Base-by-base conservation (phyloP, 2,797 vertebrate genomes). In the Poliocrania exsul region DNA sequence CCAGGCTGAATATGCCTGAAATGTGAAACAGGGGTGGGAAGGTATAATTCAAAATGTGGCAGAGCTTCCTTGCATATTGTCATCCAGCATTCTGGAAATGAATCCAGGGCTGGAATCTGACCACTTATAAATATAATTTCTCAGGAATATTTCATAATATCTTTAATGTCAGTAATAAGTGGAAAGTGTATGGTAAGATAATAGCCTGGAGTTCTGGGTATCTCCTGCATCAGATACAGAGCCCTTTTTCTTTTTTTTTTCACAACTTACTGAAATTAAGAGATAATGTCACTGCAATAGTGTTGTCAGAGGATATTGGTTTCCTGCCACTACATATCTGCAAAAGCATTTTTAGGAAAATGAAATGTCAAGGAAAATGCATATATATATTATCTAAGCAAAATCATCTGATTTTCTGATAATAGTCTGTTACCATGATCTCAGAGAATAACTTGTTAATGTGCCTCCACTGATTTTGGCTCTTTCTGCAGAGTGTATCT, bases 291-390 rank as follows among this genome's bases (percentile, higher is more conserved):
- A 80, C 11, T 49, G 28, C 65, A 79, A 92, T 13, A n/a, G 31
- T 49, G 16, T 75, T 86, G 47, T 81, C 86, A 79, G 61, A 87
- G 49, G 47, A 91, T 92, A 92, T 58, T 50, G 54, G 38, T 81
- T 91, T 94, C 85, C n/a, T 72, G 75, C 69, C 79, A 80, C 61
- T 93, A 51, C 35, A 31, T 79, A 94, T 60, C 51, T 90, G 71
- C 81, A 83, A 89, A 84, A 37, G 47, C 23, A 85, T 95, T 96
- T 96, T 47, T 38, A 92, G 84, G 69, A 93, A 95, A 93, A 92
- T 65, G 42, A 94, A 96, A 96, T 90, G 65, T 84, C 90, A 92
- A 77, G 83, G 53, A 69, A 96, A 95, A 87, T 70, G 31, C 83
- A 93, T 70, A 80, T 73, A 90, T 83, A 88, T 88, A 90, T 84